These are phyloP conservation scores for Caenorhabditis panamensis DNA, from an alignment of 2,888 invertebrate species.

Conservation along the genomic window DNA sequence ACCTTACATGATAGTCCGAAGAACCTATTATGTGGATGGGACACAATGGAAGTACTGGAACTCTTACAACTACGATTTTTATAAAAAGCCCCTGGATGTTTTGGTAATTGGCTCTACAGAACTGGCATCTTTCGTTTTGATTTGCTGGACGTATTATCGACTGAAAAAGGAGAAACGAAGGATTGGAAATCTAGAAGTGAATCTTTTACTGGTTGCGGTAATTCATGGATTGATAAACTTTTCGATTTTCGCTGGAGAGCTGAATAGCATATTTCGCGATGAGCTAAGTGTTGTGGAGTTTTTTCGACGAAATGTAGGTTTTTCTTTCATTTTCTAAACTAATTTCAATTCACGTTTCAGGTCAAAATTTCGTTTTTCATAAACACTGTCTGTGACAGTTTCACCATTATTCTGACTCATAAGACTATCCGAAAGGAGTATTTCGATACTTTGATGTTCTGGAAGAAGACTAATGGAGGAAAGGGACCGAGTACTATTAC, in stretches of 20 bases:
- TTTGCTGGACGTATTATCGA: neutral
- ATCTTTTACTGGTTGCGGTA: neutral
- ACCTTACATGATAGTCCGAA: no score
- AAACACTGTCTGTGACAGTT: neutral
- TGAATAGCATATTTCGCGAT: no score
- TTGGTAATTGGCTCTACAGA: neutral
- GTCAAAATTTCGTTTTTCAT: neutral
- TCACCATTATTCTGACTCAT: neutral
- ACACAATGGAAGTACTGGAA: no score
- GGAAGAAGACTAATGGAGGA: neutral
- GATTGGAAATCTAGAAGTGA: neutral
- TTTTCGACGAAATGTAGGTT: no score
- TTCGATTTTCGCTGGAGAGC: neutral
- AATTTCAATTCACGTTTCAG: no score
- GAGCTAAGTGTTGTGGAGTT: no score
- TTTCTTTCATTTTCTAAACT: no score
- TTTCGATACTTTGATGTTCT: neutral
- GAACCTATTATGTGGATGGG: no score
- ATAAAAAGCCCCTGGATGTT: neutral
- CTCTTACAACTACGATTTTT: no score
- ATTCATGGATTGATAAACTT: neutral
- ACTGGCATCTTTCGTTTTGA: neutral
- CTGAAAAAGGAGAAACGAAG: neutral
- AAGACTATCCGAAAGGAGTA: neutral
- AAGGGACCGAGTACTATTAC: no score